Percentiles rank a stretch among this genome's conserved stretches.
These are phyloP conservation scores for Phaedon cochleariae DNA, from an alignment of 2,888 invertebrate species.

Conservation along the genomic window DNA sequence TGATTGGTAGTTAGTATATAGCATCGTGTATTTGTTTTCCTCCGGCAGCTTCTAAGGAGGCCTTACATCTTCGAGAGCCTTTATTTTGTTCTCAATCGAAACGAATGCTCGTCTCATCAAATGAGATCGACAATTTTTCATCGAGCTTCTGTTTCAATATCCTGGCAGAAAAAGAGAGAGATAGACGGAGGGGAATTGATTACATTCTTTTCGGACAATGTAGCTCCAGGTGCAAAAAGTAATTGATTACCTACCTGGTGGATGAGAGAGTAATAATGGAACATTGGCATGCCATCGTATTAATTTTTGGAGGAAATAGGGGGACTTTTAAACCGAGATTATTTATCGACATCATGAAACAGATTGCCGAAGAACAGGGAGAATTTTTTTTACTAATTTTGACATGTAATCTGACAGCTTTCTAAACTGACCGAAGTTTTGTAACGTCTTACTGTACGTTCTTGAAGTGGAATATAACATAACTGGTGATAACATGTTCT, in stretches of 20 bases:
- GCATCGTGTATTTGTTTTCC: constrained; percentile 39
- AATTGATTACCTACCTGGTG: not conserved
- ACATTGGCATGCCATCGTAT: not conserved
- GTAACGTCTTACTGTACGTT: no score
- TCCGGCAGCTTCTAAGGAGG: constrained; percentile 8
- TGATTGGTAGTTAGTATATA: constrained; percentile 44
- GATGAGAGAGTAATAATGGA: not conserved
- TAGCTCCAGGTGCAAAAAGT: not conserved
- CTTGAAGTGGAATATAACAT: no score
- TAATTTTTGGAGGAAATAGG: not conserved
- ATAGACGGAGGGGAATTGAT: no score
- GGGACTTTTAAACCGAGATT: no score
- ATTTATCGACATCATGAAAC: no score
- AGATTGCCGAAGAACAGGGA: no score
- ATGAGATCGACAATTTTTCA: constrained; percentile 24
- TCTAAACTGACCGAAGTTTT: no score
- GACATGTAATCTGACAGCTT: no score
- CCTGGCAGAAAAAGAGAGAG: constrained; percentile 16
- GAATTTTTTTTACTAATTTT: no score
- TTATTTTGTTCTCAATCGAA: constrained; percentile 13
- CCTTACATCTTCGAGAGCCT: constrained; percentile 5
- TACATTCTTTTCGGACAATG: not conserved
- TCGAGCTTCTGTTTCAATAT: not conserved
- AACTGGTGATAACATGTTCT: no score
- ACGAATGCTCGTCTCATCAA: constrained; percentile 18